These are phyloP conservation scores for Decapterus maruadsi DNA, from an alignment of 2,797 vertebrate species.

Conservation along the genomic window DNA sequence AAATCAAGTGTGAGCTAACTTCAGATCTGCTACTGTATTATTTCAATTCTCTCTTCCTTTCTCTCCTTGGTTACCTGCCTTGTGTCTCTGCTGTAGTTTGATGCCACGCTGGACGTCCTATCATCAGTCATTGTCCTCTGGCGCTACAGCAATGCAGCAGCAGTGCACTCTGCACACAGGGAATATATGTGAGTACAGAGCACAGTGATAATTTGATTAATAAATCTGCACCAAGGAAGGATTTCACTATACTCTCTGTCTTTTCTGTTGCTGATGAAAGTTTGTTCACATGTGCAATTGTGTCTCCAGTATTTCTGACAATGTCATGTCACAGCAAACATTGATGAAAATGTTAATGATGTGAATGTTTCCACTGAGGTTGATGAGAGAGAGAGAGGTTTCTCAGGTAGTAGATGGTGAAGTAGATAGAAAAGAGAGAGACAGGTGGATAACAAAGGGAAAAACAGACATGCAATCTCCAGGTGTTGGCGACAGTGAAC, in stretches of 20 bases:
- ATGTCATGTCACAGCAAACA: not conserved
- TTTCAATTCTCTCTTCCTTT: not conserved
- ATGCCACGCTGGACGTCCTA: constrained; percentile 93
- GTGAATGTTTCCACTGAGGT: not conserved
- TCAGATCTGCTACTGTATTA: not conserved
- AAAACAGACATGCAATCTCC: not conserved
- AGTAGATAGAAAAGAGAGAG: not conserved
- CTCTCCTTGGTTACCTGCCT: not conserved
- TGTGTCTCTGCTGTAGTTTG: constrained; percentile 86
- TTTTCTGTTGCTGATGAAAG: not conserved
- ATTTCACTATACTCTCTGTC: not conserved
- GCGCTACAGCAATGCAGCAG: constrained; percentile 96
- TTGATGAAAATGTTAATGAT: not conserved
- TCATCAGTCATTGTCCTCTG: constrained; percentile 94
- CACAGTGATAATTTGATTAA: constrained; percentile 11
- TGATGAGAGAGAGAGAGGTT: not conserved
- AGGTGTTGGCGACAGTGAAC: not conserved
- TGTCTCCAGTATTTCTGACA: not conserved
- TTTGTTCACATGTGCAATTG: not conserved
- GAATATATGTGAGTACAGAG: constrained; percentile 93
- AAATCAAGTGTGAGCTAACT: not conserved
- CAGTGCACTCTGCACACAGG: constrained; percentile 94
- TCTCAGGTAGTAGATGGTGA: no score
- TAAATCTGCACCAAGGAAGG: not conserved
- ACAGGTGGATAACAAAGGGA: not conserved